phyloP scores from a whole-genome alignment of 2,113 vertebrate species.

The Burhinus bistriatus region DNA sequence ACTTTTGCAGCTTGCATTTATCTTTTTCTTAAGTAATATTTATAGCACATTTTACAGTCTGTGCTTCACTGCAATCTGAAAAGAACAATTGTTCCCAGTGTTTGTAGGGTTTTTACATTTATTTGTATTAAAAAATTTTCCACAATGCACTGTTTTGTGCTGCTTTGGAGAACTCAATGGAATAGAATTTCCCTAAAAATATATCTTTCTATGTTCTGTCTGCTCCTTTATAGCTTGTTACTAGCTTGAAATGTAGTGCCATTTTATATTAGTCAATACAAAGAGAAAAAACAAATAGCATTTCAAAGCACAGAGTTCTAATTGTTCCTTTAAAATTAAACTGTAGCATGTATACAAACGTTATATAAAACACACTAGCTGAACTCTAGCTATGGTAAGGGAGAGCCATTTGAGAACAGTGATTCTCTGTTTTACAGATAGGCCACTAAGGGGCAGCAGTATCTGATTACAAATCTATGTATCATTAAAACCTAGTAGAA shows the following conservation, averaged over 20 bases:
- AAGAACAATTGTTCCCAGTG: background rate
- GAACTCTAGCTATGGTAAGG: accelerated
- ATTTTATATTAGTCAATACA: background rate
- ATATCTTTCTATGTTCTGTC: background rate
- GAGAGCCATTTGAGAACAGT: accelerated
- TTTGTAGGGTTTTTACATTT: background rate
- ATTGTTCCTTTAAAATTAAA: background rate
- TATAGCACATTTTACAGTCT: background rate
- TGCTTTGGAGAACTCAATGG: background rate
- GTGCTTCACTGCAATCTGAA: background rate
- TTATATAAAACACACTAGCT: background rate
- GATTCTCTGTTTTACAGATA: background rate
- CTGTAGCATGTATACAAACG: background rate
- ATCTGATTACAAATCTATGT: background rate
- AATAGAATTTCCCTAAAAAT: background rate
- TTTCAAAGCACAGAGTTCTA: background rate
- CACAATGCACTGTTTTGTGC: background rate
- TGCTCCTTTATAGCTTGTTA: background rate
- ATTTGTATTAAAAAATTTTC: background rate
- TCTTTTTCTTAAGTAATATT: background rate
- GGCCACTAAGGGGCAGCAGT: background rate
- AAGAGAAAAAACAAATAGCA: background rate
- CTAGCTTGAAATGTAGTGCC: background rate
- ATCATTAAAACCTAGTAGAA: background rate
- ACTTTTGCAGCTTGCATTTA: background rate